A percentile compares a stretch with the other conserved stretches of the same genome.
Conservation (phyloP, 2,797 vertebrate genomes). For the Sebastes matsubarae region DNA sequence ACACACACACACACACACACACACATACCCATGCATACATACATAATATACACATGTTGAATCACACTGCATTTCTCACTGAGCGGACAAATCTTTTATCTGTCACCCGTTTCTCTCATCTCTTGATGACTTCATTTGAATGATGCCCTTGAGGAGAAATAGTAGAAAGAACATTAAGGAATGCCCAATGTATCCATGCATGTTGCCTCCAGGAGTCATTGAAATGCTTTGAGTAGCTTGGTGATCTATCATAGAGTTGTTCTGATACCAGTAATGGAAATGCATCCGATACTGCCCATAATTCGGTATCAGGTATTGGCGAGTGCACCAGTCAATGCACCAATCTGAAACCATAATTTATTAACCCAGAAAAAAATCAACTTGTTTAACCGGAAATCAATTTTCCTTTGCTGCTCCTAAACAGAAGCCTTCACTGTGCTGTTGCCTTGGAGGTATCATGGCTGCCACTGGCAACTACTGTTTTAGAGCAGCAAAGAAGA, state of each 20-base stretch:
- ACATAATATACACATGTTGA: conserved; percentile 4
- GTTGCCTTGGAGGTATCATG: too few species aligned
- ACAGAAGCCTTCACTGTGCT: too few species aligned
- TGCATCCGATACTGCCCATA: background rate
- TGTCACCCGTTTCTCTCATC: conserved; percentile 13
- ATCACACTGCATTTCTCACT: conserved; percentile 24
- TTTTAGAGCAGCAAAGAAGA: too few species aligned
- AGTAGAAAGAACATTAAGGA: conserved; percentile 27
- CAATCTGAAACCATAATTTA: too few species aligned
- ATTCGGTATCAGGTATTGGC: too few species aligned
- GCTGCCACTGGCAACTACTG: too few species aligned
- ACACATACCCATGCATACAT: background rate
- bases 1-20: background rate
- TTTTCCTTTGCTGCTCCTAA: too few species aligned
- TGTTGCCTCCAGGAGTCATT: background rate
- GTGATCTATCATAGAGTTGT: background rate
- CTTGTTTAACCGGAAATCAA: too few species aligned
- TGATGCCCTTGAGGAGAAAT: conserved; percentile 31
- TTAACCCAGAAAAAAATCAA: too few species aligned
- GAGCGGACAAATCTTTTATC: conserved; percentile 33
- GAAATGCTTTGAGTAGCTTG: background rate
- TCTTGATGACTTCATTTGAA: conserved; percentile 53
- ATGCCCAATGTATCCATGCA: conserved; percentile 16
- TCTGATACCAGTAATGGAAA: background rate
- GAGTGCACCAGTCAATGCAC: too few species aligned